Percentiles rank a stretch among this genome's conserved stretches.
phyloP scores from a whole-genome alignment of 2,888 invertebrate species.

The Philereme vetulata region DNA sequence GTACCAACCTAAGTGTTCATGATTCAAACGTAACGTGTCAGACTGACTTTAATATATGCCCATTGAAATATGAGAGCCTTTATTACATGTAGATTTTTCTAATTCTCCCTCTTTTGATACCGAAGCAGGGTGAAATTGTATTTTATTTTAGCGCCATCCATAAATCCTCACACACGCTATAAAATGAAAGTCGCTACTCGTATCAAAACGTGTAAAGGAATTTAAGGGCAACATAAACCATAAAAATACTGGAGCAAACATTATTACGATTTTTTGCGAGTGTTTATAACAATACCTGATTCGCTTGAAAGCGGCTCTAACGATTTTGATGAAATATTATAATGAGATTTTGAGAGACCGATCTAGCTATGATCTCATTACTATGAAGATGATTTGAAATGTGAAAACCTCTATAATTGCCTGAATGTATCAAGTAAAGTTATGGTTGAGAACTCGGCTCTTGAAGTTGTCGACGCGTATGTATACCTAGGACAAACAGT shows the following conservation, averaged over 20 bases:
- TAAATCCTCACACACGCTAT: constrained; percentile 69
- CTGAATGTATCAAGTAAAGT: background rate
- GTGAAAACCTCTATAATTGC: too few species aligned
- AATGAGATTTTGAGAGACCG: too few species aligned
- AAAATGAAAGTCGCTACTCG: constrained; percentile 61
- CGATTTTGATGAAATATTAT: too few species aligned
- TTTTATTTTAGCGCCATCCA: constrained; percentile 73
- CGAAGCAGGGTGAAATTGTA: constrained; percentile 71
- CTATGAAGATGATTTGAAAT: too few species aligned
- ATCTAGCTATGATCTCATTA: too few species aligned
- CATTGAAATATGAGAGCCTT: constrained; percentile 57
- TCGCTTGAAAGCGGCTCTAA: too few species aligned
- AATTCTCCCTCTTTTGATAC: constrained; percentile 62
- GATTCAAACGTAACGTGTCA: constrained; percentile 57
- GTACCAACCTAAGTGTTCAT: too few species aligned
- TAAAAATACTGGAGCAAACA: constrained; percentile 17
- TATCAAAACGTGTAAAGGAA: constrained; percentile 25
- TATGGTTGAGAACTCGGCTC: too few species aligned
- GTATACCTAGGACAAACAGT: too few species aligned
- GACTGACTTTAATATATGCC: constrained; percentile 56
- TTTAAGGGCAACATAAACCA: constrained; percentile 16
- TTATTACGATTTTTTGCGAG: constrained; percentile 12
- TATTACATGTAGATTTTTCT: constrained; percentile 73
- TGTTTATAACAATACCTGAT: background rate
- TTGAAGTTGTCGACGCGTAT: too few species aligned